phyloP scores from a whole-genome alignment of 2,113 vertebrate species.

The Pelodiscus sinensis region DNA sequence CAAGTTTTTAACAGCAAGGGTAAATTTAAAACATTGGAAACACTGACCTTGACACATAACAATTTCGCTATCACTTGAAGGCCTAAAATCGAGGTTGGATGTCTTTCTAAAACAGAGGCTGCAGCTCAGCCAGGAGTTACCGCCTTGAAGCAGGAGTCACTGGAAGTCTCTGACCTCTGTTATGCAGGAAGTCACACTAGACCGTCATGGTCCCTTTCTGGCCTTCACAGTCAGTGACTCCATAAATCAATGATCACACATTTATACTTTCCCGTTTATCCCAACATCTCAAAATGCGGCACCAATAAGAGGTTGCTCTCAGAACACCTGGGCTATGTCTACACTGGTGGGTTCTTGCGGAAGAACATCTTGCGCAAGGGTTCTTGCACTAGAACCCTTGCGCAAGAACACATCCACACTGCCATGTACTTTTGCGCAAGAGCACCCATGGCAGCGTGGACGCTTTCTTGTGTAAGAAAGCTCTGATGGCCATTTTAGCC shows the following conservation, averaged over 20 bases:
- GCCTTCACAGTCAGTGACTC: background rate
- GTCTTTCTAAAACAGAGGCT: background rate
- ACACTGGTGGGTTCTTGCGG: no score
- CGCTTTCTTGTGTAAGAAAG: no score
- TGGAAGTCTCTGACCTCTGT: background rate
- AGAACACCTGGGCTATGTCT: background rate
- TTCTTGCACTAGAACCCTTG: no score
- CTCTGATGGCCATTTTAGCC: no score
- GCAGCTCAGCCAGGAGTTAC: background rate
- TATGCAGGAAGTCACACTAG: background rate
- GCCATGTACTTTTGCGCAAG: no score
- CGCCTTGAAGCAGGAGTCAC: background rate
- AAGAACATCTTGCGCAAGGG: no score
- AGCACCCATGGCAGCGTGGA: no score
- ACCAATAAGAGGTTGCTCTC: background rate
- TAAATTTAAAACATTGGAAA: background rate
- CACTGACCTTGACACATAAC: background rate
- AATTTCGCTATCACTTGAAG: background rate
- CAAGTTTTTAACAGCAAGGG: background rate
- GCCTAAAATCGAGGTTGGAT: background rate
- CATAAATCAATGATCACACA: background rate
- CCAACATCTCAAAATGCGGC: background rate
- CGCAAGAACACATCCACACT: no score
- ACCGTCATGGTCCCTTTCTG: background rate
- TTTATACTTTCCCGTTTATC: background rate